These are phyloP conservation scores for Coryphaenoides rupestris DNA, from an alignment of 2,113 vertebrate species.

Conservation along the genomic window DNA sequence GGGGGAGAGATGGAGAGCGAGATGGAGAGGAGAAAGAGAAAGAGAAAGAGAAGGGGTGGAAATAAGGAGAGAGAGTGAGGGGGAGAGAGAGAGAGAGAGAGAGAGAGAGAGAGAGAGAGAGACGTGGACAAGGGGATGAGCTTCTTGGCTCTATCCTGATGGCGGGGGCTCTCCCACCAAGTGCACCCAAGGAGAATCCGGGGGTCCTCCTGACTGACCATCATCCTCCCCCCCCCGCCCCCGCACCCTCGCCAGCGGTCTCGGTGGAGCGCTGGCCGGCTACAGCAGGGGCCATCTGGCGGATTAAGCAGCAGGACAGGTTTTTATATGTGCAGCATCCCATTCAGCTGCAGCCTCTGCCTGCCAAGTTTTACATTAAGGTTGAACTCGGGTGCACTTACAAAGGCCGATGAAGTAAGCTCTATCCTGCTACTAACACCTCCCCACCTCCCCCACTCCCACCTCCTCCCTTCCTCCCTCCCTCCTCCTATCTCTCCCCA, in stretches of 20 bases:
- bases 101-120: conserved; percentile 46
- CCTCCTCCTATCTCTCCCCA: conserved; percentile 25
- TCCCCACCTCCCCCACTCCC: conserved; percentile 15
- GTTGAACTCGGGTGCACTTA: conserved; percentile 77
- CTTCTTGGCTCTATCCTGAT: conserved; percentile 76
- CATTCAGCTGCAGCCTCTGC: conserved; percentile 69
- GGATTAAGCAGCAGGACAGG: conserved; percentile 71
- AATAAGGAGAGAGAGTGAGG: conserved; percentile 59
- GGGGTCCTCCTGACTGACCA: conserved; percentile 57
- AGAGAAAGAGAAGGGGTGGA: too few species aligned
- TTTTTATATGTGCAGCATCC: conserved; percentile 75
- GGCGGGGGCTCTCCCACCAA: conserved; percentile 71
- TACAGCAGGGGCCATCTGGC: conserved; percentile 68
- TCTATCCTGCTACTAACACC: conserved; percentile 65
- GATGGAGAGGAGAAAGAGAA: too few species aligned
- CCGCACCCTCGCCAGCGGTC: conserved; percentile 44
- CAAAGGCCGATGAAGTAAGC: conserved; percentile 71
- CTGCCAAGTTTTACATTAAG: conserved; percentile 76
- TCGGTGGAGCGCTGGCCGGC: conserved; percentile 55
- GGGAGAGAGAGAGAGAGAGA: conserved; percentile 48
- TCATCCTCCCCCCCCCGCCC: conserved; percentile 50
- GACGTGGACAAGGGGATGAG: conserved; percentile 58
- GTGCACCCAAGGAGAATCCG: conserved; percentile 37
- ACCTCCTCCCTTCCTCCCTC: neutral
- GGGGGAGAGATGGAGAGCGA: too few species aligned